A percentile compares a stretch with the other conserved stretches of the same genome.
These are phyloP conservation scores for Acromyrmex charruanus DNA, from an alignment of 1,140 invertebrate species.

Conservation along the genomic window DNA sequence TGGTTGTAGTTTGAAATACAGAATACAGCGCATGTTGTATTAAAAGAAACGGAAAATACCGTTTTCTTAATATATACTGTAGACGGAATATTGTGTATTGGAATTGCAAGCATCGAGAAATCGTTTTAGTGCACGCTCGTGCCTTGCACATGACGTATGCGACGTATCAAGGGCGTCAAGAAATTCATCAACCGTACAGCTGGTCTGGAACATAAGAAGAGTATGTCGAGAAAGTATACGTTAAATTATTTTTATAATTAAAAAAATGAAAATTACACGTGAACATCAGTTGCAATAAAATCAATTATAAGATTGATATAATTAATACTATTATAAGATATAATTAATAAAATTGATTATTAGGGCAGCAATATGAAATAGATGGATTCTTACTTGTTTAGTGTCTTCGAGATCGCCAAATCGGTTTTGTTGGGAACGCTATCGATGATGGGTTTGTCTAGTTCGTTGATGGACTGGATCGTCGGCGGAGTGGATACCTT, in stretches of 20 bases:
- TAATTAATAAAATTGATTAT: constrained; percentile 22
- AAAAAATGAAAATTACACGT: constrained; percentile 10
- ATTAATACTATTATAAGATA: not conserved
- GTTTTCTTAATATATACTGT: constrained; percentile 35
- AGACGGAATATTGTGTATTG: constrained; percentile 18
- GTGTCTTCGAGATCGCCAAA: constrained; percentile 31
- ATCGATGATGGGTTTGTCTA: not conserved
- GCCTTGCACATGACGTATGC: constrained; percentile 67
- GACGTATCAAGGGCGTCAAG: constrained; percentile 79
- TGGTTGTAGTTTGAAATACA: not conserved
- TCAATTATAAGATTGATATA: not conserved
- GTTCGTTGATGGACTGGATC: not conserved
- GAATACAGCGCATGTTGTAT: not conserved
- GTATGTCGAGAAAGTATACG: not conserved
- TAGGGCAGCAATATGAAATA: not conserved
- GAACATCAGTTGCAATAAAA: constrained; percentile 6
- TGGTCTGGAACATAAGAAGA: constrained; percentile 75
- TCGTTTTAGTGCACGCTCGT: constrained; percentile 28
- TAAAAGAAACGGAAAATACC: constrained; percentile 1
- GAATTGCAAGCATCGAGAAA: not conserved
- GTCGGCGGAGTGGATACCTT: not conserved
- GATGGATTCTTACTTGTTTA: constrained; percentile 43
- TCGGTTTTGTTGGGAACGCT: constrained; percentile 45
- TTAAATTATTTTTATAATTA: constrained; percentile 46
- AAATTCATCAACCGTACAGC: constrained; percentile 77